These are phyloP conservation scores for Aphelenchoides bicaudatus DNA, from an alignment of 2,888 invertebrate genomes.

Conservation along the genomic window DNA sequence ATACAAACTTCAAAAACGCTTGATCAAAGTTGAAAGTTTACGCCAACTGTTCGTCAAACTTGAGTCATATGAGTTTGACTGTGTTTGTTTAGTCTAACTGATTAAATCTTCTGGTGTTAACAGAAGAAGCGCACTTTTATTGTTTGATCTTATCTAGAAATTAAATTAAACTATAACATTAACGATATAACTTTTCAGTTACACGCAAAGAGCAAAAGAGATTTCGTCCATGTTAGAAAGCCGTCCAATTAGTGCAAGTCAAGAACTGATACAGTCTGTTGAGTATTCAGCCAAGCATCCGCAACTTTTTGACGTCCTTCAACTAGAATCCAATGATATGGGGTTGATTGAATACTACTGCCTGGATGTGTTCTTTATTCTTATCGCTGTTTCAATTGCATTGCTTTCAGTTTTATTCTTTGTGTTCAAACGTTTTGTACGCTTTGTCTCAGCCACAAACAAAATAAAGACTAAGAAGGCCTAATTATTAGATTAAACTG, in stretches of 20 bases:
- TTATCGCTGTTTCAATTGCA: background rate
- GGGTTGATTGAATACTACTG: background rate
- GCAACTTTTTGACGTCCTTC: slow-evolving; percentile 9
- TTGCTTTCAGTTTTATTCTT: background rate
- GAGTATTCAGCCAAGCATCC: slow-evolving; percentile 27
- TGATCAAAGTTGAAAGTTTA: too few relatives aligned
- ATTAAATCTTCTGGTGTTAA: too few relatives aligned
- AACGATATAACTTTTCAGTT: background rate
- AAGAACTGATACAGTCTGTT: slow-evolving; percentile 15
- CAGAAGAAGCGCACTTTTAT: too few relatives aligned
- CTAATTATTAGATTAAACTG: too few relatives aligned
- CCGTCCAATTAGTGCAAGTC: background rate
- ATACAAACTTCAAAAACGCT: too few relatives aligned
- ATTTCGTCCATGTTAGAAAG: slow-evolving; percentile 14
- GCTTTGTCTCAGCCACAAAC: background rate
- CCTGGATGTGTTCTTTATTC: slow-evolving; percentile 14
- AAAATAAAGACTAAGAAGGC: slow-evolving; percentile 8
- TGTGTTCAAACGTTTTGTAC: background rate
- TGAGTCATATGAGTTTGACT: too few relatives aligned
- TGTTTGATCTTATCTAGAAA: too few relatives aligned
- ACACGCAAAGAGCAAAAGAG: slow-evolving; percentile 16
- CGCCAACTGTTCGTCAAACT: too few relatives aligned
- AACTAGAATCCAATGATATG: slow-evolving; percentile 17
- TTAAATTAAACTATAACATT: too few relatives aligned
- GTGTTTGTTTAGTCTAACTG: too few relatives aligned